Evolutionary conservation across 2,113 vertebrate genomes (phyloP), one percentile per base, ranked within the genome.

Genomic region (Calyptommatus sinebrachiatus): DNA sequence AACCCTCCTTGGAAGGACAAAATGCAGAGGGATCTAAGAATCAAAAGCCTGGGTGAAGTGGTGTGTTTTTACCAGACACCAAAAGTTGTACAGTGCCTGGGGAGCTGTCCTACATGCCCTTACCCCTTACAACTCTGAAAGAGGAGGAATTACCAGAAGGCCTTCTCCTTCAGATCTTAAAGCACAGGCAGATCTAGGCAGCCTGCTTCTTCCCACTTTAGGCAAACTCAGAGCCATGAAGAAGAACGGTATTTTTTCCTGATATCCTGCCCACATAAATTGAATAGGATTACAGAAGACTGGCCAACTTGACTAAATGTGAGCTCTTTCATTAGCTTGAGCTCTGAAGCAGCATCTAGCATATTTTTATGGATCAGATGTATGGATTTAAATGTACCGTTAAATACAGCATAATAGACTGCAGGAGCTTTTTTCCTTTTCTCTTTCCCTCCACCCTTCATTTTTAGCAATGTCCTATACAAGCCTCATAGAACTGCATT

Each of bases 351-450:
- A 86, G 88, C 84, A 88, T 91, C 93, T 89, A 91, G 93, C 83
- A 88, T 92, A 83, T 84, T 92, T 92, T 94, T 93, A 87, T 83
- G 92, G 91, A 91, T 91, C 10, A 11, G 67, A 84, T 73, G 69
- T 89, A 93, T 89, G 89, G 86, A 87, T 90, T 75, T 80, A 89
- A 93, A 91, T 20, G 69, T 70, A 82, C 80, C 89, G 89, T 92
- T 90, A 89, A 91, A 89, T 89, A 83, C 73, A 89, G 89, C 75
- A 88, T 95, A 95, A 95, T 94, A 89, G 93, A 91, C 89, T 93
- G 91, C 94, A 95, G 94, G 87, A 90, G 35, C 91, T 92, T 87
- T 82, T 90, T 90, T 87, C 89, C 90, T 91, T 84, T 79, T 88
- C 75, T 89, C 89, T 89, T 86, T 91, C 89, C 75, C 87, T 14